Evolutionary conservation across 2,888 invertebrate species (phyloP), one percentile per base, ranked within the genome.

Genomic region (Biston stratarius): DNA sequence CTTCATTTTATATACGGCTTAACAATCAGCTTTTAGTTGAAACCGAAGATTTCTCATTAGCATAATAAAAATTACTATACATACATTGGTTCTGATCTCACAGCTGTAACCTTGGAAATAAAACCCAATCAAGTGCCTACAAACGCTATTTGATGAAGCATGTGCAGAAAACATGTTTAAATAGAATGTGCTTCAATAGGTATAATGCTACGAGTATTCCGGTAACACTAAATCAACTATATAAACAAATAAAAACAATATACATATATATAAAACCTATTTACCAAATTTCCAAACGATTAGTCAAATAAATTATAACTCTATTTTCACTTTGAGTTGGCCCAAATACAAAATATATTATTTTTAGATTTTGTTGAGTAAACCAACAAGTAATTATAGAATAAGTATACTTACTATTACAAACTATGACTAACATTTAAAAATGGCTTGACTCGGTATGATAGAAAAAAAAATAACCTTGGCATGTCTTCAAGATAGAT

Each of bases 381-480:
- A 24, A 33, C 24, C 33, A 5, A 24, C 14, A 15, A 5, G 6
- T 24, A 48, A 11, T 48, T 48, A 24, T 1, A 24, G 34, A 6
- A 57, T 34, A 45, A 33, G 36, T 38, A 15, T 48, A 51, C 42
- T 45, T 34, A 24, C 15, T 52, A 24, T 12, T 44, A 42, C 44
- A 24, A 24, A 44, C 51, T 33, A 52, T 61, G 61, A 61, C 47
- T 61, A 61, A 55, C 42, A 51, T 61, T 47, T 48, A 24, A 62
- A 24, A 56, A 62, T 49, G 40, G 55, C 40, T 62, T 15, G 12
- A 36, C 51, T 52, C 51, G 44, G 38, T 61, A 45, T 49, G 55
- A 49, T 51, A 38, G 5, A 38, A 62, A 58, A 62, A 67, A 62
- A 67, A 61, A 62, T 62, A 67, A 15, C 67, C 67, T 62, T 67